Percentiles rank a stretch among this genome's conserved stretches.
Conservation (phyloP, 2,888 invertebrate genomes). For the Meiosimyza decipiens region DNA sequence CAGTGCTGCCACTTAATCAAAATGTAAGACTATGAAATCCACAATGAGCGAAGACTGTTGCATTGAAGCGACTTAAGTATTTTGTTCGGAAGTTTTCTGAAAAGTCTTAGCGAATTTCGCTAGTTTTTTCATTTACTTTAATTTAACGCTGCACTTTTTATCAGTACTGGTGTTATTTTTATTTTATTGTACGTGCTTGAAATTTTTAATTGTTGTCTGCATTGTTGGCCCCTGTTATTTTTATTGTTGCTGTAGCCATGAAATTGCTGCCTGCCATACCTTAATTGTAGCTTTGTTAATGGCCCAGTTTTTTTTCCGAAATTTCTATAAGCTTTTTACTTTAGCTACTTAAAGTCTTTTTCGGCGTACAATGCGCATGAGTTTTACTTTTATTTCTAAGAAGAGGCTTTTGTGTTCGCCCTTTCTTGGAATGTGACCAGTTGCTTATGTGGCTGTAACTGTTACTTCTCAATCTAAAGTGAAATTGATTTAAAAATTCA, state of each 20-base stretch:
- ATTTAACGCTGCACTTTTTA: neutral
- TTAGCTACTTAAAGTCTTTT: neutral
- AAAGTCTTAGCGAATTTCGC: neutral
- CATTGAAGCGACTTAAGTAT: too few relatives aligned
- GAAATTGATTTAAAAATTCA: too few relatives aligned
- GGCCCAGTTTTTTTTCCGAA: neutral
- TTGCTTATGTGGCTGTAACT: too few relatives aligned
- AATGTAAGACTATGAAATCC: too few relatives aligned
- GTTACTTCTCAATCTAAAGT: too few relatives aligned
- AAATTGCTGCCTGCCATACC: neutral
- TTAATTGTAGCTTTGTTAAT: conserved; percentile 16
- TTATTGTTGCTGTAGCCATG: neutral
- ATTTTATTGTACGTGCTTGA: conserved; percentile 17
- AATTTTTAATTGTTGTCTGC: conserved; percentile 22
- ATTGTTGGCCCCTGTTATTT: neutral
- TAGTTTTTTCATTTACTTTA: neutral
- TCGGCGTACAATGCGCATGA: neutral
- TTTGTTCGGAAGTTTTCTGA: too few relatives aligned
- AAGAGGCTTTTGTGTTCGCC: too few relatives aligned
- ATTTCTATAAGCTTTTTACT: neutral
- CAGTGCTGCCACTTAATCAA: too few relatives aligned
- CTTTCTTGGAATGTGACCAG: too few relatives aligned
- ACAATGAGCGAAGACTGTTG: too few relatives aligned
- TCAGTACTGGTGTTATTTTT: neutral
- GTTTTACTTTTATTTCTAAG: too few relatives aligned